Evolutionary conservation across 2,888 invertebrate species (phyloP).

Genomic region (Netelia virgata): DNA sequence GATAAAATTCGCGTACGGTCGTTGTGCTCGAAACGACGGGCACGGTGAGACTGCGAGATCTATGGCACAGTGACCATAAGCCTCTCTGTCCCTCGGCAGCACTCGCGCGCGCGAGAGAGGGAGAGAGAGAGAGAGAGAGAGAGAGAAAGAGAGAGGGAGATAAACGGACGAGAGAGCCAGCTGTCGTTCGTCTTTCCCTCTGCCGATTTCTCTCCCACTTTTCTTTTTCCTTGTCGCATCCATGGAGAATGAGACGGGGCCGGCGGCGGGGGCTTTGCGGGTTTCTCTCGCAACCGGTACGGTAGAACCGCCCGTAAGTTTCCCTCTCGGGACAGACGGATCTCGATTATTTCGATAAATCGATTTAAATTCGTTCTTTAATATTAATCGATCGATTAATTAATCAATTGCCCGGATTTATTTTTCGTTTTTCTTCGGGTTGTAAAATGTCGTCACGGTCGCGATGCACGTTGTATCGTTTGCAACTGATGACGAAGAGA

Average conservation of each 20-base stretch:
- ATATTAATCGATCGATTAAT: no score
- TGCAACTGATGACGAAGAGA: no score
- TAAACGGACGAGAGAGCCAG: conserved; percentile 43
- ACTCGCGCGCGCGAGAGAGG: conserved; percentile 36
- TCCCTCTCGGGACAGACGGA: not conserved
- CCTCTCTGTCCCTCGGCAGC: conserved; percentile 21
- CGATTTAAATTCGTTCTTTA: no score
- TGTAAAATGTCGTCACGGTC: no score
- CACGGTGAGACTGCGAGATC: conserved; percentile 77
- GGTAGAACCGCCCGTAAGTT: not conserved
- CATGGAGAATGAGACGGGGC: conserved; percentile 31
- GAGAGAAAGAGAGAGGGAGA: conserved; percentile 40
- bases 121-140: conserved; percentile 15
- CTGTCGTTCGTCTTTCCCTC: conserved; percentile 64
- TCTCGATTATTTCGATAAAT: not conserved
- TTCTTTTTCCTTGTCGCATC: conserved; percentile 47
- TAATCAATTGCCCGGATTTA: no score
- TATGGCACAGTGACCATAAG: conserved; percentile 75
- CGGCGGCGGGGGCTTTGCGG: not conserved
- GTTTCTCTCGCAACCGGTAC: conserved; percentile 14
- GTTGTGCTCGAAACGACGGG: conserved; percentile 71
- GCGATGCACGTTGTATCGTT: no score
- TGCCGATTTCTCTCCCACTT: conserved; percentile 65
- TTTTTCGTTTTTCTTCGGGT: no score
- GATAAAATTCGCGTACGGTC: conserved; percentile 3